These are phyloP conservation scores for Clytia hemisphaerica DNA, from an alignment of 30 jellyfish, hydroid and myxozoan genomes.

Conservation along the genomic window DNA sequence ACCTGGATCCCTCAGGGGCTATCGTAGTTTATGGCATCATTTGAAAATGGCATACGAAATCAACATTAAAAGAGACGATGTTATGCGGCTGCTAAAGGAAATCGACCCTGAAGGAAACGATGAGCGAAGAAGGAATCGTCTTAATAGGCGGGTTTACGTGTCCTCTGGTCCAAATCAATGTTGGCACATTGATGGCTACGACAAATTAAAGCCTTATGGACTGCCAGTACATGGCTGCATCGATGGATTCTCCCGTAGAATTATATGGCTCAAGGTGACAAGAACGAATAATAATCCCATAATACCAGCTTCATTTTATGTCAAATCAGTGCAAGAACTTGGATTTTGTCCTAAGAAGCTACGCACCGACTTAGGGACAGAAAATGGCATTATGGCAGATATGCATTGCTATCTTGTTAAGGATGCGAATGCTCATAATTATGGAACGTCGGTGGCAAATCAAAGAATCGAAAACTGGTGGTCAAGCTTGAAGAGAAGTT, in stretches of 20 bases:
- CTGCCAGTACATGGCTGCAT: slow-evolving; percentile 61
- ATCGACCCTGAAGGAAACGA: slow-evolving; percentile 54
- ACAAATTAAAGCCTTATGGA: slow-evolving; percentile 39
- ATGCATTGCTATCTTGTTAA: slow-evolving; percentile 45
- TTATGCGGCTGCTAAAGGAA: slow-evolving; percentile 26
- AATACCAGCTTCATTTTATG: slow-evolving; percentile 26
- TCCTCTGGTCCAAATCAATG: slow-evolving; percentile 46
- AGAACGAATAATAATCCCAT: slow-evolving; percentile 45
- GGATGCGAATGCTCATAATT: slow-evolving; percentile 43
- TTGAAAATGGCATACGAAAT: too few species aligned
- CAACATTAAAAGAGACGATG: slow-evolving; percentile 27
- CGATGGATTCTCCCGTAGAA: slow-evolving; percentile 62
- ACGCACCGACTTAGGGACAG: slow-evolving; percentile 47
- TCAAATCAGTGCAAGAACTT: slow-evolving; percentile 34
- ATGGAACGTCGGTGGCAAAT: slow-evolving; percentile 61
- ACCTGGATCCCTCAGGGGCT: slow-evolving; percentile 57
- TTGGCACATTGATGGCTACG: slow-evolving; percentile 54
- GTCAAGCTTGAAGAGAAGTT: slow-evolving; percentile 15
- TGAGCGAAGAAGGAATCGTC: slow-evolving; percentile 27
- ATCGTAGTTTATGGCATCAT: slow-evolving; percentile 56
- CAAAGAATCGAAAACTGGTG: slow-evolving; percentile 59
- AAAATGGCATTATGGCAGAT: slow-evolving; percentile 49
- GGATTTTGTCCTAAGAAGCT: slow-evolving; percentile 37
- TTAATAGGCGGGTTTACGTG: slow-evolving; percentile 14
- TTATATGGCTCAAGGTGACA: slow-evolving; percentile 50